phyloP scores from a whole-genome alignment of 30 jellyfish, hydroid and myxozoan genomes.

The Pseudorhiza aurosa region DNA sequence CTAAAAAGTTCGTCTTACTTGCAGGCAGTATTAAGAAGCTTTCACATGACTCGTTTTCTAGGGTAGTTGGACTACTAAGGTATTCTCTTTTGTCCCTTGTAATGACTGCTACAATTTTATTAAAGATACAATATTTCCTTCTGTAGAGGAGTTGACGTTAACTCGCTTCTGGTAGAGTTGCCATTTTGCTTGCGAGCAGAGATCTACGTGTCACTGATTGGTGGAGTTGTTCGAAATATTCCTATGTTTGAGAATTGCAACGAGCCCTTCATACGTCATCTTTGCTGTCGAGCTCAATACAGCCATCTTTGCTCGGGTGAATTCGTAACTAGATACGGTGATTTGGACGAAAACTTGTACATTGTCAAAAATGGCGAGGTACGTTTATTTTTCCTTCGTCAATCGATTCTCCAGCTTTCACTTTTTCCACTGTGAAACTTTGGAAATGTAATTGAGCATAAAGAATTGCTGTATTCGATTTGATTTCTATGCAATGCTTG shows the following conservation, averaged over 20 bases:
- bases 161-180: constrained; percentile 34
- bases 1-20: background rate
- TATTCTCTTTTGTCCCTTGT: no score
- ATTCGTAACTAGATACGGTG: constrained; percentile 62
- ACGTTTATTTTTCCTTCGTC: constrained; percentile 11
- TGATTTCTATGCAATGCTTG: no score
- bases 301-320: constrained; percentile 67
- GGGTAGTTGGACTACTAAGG: no score
- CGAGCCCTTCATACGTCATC: constrained; percentile 60
- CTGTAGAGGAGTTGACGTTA: constrained; percentile 55
- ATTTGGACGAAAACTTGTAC: constrained; percentile 64
- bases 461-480: no score
- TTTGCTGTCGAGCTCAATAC: constrained; percentile 65
- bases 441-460: no score
- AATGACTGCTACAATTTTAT: no score
- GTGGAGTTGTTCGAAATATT: constrained; percentile 51
- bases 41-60: no score
- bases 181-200: constrained; percentile 82
- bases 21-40: no score
- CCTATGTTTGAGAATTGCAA: constrained; percentile 69
- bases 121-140: background rate
- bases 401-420: no score
- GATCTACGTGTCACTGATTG: constrained; percentile 60
- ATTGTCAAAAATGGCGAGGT: constrained; percentile 76
- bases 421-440: no score